Percentiles rank a stretch among this genome's conserved stretches.
These are phyloP conservation scores for Lucifuga dentata DNA, from an alignment of 2,113 vertebrate genomes.

Conservation along the genomic window DNA sequence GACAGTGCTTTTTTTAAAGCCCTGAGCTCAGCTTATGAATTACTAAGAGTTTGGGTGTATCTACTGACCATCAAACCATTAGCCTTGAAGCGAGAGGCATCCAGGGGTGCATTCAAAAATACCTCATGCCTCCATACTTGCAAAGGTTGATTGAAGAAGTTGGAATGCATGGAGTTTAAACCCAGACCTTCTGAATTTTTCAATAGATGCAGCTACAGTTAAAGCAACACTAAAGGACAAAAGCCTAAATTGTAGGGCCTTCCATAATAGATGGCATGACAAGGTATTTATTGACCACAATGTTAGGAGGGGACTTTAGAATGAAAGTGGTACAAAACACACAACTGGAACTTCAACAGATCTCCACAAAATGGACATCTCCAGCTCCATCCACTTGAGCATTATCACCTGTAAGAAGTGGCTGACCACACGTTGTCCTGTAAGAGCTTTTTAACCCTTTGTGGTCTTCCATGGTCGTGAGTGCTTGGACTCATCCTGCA, in stretches of 20 bases:
- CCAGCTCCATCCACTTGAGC: conserved; percentile 4
- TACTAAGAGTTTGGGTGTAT: conserved; percentile 78
- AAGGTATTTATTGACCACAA: conserved; percentile 69
- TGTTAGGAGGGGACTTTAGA: conserved; percentile 17
- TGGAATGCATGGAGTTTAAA: conserved; percentile 58
- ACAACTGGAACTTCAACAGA: conserved; percentile 16
- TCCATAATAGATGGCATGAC: conserved; percentile 78
- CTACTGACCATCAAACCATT: conserved; percentile 81
- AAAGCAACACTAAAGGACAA: conserved; percentile 70
- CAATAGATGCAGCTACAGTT: conserved; percentile 62
- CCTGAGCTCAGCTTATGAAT: conserved; percentile 73
- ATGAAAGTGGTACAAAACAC: conserved; percentile 16
- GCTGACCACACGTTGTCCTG: neutral
- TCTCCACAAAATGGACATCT: conserved; percentile 17
- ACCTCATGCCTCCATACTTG: conserved; percentile 39
- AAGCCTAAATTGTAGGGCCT: conserved; percentile 47
- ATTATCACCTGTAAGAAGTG: neutral
- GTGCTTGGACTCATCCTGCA: too few species aligned
- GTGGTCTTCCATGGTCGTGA: too few species aligned
- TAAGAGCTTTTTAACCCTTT: too few species aligned
- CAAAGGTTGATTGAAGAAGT: conserved; percentile 70
- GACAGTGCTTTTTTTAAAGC: conserved; percentile 75
- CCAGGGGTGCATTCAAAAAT: conserved; percentile 70
- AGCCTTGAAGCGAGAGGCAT: conserved; percentile 70
- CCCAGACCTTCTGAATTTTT: conserved; percentile 74